Conservation (phyloP, 1,140 invertebrate species). For the Drosophila kohkoa region DNA sequence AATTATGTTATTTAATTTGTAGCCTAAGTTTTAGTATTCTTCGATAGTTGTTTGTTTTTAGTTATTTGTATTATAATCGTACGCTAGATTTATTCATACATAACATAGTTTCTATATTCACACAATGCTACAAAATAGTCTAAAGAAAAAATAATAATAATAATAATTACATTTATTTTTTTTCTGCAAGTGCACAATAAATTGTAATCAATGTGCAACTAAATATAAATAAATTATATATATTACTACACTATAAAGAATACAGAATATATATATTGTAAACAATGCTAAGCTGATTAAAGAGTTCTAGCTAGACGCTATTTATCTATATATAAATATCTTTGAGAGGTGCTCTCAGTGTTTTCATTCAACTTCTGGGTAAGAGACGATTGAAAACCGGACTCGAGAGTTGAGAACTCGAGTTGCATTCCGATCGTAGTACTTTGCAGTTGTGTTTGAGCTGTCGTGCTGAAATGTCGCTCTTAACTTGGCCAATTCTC, state of each 20-base stretch:
- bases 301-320: conserved; percentile 68
- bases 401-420: conserved; percentile 19
- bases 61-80: conserved; percentile 45
- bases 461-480: conserved; percentile 60
- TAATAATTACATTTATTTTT: conserved; percentile 11
- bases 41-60: conserved; percentile 41
- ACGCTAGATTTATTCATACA: conserved; percentile 9
- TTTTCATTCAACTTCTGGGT: conserved; percentile 6
- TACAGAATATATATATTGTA: conserved; percentile 51
- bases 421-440: conserved; percentile 38
- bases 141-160: conserved; percentile 22
- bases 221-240: conserved; percentile 45
- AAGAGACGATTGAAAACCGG: neutral
- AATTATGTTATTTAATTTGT: conserved; percentile 62
- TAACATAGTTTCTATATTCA: conserved; percentile 15
- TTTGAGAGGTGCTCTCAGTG: neutral
- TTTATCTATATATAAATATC: conserved; percentile 41
- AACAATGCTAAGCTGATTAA: conserved; percentile 71
- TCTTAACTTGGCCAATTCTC: conserved; percentile 26
- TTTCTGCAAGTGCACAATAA: conserved; percentile 67
- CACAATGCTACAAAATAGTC: conserved; percentile 33
- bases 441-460: conserved; percentile 48
- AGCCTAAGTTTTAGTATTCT: conserved; percentile 46
- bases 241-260: conserved; percentile 32
- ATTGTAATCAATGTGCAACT: conserved; percentile 27